A percentile compares a stretch with the other conserved stretches of the same genome.
These are phyloP conservation scores for Papilio gigon DNA, from an alignment of 2,888 invertebrate genomes.

Conservation along the genomic window DNA sequence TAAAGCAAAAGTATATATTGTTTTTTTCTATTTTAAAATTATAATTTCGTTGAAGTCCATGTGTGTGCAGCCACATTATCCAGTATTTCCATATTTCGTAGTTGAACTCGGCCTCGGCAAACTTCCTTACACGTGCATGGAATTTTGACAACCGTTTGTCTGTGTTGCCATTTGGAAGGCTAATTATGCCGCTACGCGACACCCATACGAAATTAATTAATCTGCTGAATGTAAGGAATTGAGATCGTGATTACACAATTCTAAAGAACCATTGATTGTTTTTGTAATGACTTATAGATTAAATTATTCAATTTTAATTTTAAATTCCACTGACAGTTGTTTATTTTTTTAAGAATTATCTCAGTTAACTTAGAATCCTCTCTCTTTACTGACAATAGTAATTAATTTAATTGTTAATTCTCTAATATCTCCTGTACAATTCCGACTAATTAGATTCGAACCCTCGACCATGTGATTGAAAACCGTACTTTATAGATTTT, in stretches of 20 bases:
- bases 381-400: too few relatives aligned
- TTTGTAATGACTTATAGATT: not conserved
- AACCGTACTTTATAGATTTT: too few relatives aligned
- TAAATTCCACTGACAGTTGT: not conserved
- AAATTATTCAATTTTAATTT: not conserved
- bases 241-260: slow-evolving; percentile 24
- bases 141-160: slow-evolving; percentile 47
- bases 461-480: too few relatives aligned
- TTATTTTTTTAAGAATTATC: too few relatives aligned
- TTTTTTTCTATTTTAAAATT: too few relatives aligned
- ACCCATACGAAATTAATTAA: slow-evolving; percentile 28
- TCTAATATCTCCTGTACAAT: too few relatives aligned
- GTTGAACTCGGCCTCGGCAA: slow-evolving; percentile 43
- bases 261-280: slow-evolving; percentile 28
- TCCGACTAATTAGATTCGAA: too few relatives aligned
- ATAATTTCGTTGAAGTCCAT: too few relatives aligned
- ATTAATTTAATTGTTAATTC: too few relatives aligned
- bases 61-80: not conserved
- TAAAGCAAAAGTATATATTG: too few relatives aligned
- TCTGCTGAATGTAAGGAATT: slow-evolving; percentile 24
- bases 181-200: slow-evolving; percentile 45
- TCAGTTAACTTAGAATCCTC: too few relatives aligned
- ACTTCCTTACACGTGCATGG: slow-evolving; percentile 50
- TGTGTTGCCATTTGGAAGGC: slow-evolving; percentile 55
- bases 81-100: slow-evolving; percentile 8